Percentiles rank a stretch among this genome's conserved stretches.
Conservation (phyloP, 2,888 invertebrate genomes). For the Synanthedon tipuliformis region DNA sequence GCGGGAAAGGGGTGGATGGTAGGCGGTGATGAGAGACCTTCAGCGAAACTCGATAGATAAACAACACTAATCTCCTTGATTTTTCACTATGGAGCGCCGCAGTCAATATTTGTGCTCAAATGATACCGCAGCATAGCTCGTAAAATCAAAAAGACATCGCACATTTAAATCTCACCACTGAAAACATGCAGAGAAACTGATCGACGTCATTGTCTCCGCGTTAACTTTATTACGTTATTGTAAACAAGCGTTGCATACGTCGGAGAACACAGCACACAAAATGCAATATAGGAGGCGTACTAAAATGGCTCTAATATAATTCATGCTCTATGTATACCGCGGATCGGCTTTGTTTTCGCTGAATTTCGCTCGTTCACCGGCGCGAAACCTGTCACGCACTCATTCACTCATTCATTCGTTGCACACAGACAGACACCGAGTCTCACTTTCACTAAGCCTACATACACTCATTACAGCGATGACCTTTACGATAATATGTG, state of each 20-base stretch:
- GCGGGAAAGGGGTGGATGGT: constrained; percentile 11
- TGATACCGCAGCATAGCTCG: constrained; percentile 48
- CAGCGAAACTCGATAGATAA: constrained; percentile 56
- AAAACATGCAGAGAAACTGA: constrained; percentile 54
- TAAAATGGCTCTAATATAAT: constrained; percentile 42
- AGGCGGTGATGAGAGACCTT: constrained; percentile 63
- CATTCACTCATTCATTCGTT: constrained; percentile 31
- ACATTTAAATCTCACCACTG: constrained; percentile 48
- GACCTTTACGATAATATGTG: neutral
- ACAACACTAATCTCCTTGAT: constrained; percentile 48
- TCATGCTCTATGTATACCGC: constrained; percentile 45
- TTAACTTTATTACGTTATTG: constrained; percentile 14
- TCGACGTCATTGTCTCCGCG: constrained; percentile 33
- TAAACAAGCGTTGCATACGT: constrained; percentile 37
- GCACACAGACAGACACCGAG: constrained; percentile 36
- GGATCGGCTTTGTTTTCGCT: constrained; percentile 46
- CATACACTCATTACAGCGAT: neutral
- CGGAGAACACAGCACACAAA: constrained; percentile 47
- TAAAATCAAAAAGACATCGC: constrained; percentile 67
- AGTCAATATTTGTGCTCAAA: constrained; percentile 19
- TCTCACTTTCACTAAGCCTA: too few species aligned
- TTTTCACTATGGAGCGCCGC: constrained; percentile 51
- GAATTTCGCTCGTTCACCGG: constrained; percentile 63
- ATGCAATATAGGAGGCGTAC: constrained; percentile 47
- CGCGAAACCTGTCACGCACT: constrained; percentile 15